Percentiles rank a stretch among this genome's conserved stretches.
These are phyloP conservation scores for Euclidia mi DNA, from an alignment of 2,888 invertebrate genomes.

Conservation along the genomic window DNA sequence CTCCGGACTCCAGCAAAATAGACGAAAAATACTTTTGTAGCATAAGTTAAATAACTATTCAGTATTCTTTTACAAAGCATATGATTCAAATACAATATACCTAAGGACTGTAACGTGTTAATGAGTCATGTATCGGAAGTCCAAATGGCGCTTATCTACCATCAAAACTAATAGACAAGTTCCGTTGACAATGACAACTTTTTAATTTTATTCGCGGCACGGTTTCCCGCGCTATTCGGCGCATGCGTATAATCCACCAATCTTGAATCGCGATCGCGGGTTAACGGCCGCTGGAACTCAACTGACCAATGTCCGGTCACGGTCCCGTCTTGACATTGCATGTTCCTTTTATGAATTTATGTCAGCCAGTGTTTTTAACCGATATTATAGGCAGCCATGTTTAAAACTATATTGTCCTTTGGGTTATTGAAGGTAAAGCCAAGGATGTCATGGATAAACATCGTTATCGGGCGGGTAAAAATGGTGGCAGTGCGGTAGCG, in stretches of 20 bases:
- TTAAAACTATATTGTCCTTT: too few relatives aligned
- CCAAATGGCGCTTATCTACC: conserved; percentile 8
- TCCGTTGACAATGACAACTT: conserved; percentile 51
- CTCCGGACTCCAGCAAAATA: too few relatives aligned
- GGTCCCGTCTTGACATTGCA: conserved; percentile 78
- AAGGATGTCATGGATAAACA: too few relatives aligned
- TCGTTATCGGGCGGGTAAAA: too few relatives aligned
- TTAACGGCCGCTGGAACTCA: conserved; percentile 65
- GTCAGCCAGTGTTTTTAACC: conserved; percentile 44
- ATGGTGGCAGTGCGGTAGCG: too few relatives aligned
- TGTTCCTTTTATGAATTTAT: conserved; percentile 64
- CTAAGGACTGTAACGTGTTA: too few relatives aligned
- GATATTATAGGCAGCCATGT: conserved; percentile 34
- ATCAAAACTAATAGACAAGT: conserved; percentile 45
- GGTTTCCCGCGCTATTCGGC: conserved; percentile 66
- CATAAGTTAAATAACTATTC: too few relatives aligned
- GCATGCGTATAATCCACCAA: conserved; percentile 78
- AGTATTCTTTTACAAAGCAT: too few relatives aligned
- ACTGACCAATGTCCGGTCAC: conserved; percentile 78
- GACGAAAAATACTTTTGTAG: too few relatives aligned
- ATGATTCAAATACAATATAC: too few relatives aligned
- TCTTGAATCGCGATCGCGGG: conserved; percentile 68
- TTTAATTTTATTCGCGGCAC: conserved; percentile 70
- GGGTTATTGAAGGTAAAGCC: too few relatives aligned
- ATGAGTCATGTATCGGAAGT: conserved; percentile 2